These are phyloP conservation scores for Mylabris phalerata DNA, from an alignment of 1,140 invertebrate species.

Conservation along the genomic window DNA sequence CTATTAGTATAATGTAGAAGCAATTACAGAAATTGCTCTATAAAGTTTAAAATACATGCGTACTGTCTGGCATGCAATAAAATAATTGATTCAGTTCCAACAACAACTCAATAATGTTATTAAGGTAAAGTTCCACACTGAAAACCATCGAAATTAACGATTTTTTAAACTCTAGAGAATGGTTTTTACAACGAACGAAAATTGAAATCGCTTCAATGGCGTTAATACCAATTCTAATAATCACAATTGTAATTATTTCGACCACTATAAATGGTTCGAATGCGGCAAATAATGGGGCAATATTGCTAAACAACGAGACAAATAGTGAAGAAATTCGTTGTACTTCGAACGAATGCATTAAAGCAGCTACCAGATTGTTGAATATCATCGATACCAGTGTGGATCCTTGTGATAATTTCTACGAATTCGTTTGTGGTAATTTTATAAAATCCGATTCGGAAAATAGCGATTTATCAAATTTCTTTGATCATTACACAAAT, in stretches of 20 bases:
- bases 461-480: constrained; percentile 2
- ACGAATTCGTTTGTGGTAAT: constrained; percentile 65
- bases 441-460: constrained; percentile 34
- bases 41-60: too few species aligned
- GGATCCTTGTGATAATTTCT: constrained; percentile 77
- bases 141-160: too few species aligned
- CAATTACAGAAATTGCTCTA: too few species aligned
- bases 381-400: constrained; percentile 48
- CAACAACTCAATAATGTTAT: too few species aligned
- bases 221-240: constrained; percentile 4
- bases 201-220: constrained; percentile 1
- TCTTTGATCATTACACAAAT: constrained; percentile 5
- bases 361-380: constrained; percentile 48
- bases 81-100: too few species aligned
- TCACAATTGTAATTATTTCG: background rate
- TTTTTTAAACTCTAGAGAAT: too few species aligned
- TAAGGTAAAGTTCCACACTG: too few species aligned
- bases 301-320: too few species aligned
- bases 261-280: too few species aligned
- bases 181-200: background rate
- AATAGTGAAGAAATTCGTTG: background rate
- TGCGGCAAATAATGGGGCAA: too few species aligned
- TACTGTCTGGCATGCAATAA: too few species aligned
- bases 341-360: constrained; percentile 17
- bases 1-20: too few species aligned